phyloP scores from a whole-genome alignment of 2,888 invertebrate genomes.

The Plebejus melissa region DNA sequence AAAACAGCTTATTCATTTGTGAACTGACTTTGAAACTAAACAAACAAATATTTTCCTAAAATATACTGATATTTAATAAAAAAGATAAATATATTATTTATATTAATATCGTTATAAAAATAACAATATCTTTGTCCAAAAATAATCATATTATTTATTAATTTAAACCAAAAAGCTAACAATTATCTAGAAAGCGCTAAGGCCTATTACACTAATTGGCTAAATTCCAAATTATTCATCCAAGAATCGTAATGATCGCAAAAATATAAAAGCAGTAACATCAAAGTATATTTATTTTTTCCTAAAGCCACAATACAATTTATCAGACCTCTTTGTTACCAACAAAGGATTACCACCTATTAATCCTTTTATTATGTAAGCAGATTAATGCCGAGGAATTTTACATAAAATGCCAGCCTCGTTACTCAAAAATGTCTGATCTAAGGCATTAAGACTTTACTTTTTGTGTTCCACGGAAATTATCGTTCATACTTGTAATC shows the following conservation, averaged over 20 bases:
- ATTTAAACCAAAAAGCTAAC: not conserved
- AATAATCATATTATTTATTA: not conserved
- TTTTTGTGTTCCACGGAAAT: not conserved
- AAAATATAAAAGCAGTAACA: constrained; percentile 1
- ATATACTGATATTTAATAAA: too few species aligned
- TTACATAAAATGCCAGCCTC: constrained; percentile 2
- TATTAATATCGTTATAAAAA: too few species aligned
- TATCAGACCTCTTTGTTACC: constrained; percentile 1
- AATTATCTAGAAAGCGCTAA: not conserved
- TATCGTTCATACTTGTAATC: not conserved
- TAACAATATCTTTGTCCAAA: not conserved
- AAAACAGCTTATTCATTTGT: too few species aligned
- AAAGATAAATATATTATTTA: not conserved
- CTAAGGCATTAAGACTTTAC: not conserved
- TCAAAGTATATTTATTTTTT: constrained; percentile 1
- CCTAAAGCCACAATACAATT: constrained; percentile 10
- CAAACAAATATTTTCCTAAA: too few species aligned
- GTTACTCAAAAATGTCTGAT: constrained; percentile 6
- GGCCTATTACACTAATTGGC: not conserved
- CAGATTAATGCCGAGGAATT: not conserved
- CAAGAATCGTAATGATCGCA: not conserved
- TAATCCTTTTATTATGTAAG: constrained; percentile 15
- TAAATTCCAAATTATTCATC: not conserved
- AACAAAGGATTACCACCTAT: constrained; percentile 13
- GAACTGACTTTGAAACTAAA: too few species aligned